phyloP scores from a whole-genome alignment of 2,888 invertebrate species.

The Sturmia bella region DNA sequence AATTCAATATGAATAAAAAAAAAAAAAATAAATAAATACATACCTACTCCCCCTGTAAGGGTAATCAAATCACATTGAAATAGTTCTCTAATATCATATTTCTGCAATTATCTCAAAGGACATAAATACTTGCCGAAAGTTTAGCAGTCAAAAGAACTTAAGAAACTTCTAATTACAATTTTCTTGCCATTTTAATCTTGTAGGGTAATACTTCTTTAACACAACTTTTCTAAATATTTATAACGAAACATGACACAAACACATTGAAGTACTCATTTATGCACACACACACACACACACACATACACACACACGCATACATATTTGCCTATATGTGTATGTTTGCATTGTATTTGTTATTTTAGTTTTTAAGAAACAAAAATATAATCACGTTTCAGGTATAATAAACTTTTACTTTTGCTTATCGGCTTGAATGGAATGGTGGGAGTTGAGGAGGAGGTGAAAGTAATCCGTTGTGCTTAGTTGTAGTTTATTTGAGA shows the following conservation, averaged over 20 bases:
- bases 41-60: no score
- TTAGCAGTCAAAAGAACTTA: conserved; percentile 12
- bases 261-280: no score
- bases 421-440: neutral
- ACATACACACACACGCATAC: no score
- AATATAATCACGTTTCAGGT: conserved; percentile 66
- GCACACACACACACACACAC: no score
- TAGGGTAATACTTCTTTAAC: conserved; percentile 58
- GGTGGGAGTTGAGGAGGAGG: neutral
- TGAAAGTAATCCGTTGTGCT: neutral
- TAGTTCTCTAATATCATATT: conserved; percentile 40
- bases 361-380: conserved; percentile 30
- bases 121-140: conserved; percentile 44
- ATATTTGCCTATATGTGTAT: neutral
- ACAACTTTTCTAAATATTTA: conserved; percentile 37
- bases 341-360: neutral
- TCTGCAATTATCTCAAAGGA: conserved; percentile 54
- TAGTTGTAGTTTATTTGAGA: conserved; percentile 35
- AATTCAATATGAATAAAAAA: neutral
- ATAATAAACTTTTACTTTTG: conserved; percentile 68
- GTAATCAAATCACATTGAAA: conserved; percentile 2
- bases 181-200: conserved; percentile 40
- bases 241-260: conserved; percentile 24
- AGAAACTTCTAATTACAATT: conserved; percentile 63
- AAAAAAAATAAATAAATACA: conserved; percentile 15